A percentile compares a stretch with the other conserved stretches of the same genome.
Evolutionary conservation across 2,888 invertebrate genomes (phyloP).

Genomic region (Parthenolecanium corni): DNA sequence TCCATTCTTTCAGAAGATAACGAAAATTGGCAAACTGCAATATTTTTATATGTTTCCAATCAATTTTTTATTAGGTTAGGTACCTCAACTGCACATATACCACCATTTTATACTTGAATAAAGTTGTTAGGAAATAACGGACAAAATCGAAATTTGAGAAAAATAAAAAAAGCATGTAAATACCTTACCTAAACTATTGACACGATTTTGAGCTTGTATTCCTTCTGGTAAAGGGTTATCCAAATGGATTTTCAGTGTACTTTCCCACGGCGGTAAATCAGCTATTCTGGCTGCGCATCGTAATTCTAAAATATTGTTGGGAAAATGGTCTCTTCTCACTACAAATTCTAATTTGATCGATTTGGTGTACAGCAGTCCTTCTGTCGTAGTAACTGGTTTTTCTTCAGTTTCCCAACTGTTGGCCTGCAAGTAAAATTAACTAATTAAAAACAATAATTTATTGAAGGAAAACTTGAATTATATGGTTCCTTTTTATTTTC

Average conservation of each 20-base stretch:
- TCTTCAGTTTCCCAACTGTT: not conserved
- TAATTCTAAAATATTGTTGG: not conserved
- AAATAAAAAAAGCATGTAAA: not conserved
- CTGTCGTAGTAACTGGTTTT: not conserved
- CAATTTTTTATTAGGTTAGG: too few species aligned
- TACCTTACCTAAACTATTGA: conserved; percentile 10
- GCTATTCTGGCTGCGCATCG: not conserved
- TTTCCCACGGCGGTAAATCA: not conserved
- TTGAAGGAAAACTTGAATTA: too few species aligned
- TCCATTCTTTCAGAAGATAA: too few species aligned
- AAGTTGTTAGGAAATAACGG: too few species aligned
- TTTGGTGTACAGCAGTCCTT: not conserved
- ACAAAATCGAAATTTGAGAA: too few species aligned
- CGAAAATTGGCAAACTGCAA: too few species aligned
- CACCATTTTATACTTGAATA: too few species aligned
- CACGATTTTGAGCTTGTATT: conserved; percentile 21
- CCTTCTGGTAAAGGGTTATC: not conserved
- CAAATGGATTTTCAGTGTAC: not conserved
- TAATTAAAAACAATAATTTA: too few species aligned
- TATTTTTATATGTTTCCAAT: too few species aligned
- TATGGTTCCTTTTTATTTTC: too few species aligned
- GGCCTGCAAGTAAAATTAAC: not conserved
- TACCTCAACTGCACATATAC: too few species aligned
- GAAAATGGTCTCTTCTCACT: not conserved
- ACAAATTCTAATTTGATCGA: not conserved